phyloP scores from a whole-genome alignment of 2,113 vertebrate genomes.

The Andinoacara biseriatus region DNA sequence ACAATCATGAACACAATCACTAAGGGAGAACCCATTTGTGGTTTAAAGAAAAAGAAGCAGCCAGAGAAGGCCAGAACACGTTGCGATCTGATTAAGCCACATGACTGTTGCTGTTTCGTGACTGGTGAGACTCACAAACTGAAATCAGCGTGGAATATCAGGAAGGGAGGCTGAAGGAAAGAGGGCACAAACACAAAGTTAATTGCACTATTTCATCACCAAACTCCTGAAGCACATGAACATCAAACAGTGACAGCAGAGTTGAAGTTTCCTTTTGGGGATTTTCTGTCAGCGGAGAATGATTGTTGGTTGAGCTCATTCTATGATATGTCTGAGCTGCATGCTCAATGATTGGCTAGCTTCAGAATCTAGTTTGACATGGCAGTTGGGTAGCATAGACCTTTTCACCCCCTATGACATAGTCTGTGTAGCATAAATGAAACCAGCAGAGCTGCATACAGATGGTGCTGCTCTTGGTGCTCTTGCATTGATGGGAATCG shows the following conservation, averaged over 20 bases:
- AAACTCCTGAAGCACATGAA: conserved; percentile 9
- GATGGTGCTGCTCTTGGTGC: too few species aligned
- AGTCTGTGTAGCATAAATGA: not conserved
- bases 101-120: not conserved
- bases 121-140: not conserved
- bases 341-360: not conserved
- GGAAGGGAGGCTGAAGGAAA: not conserved
- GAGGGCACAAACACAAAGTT: not conserved
- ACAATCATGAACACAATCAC: not conserved
- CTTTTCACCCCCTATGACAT: not conserved
- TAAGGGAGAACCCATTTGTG: not conserved
- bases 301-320: not conserved
- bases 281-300: not conserved
- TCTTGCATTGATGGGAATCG: too few species aligned
- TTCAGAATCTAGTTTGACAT: not conserved
- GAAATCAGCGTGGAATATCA: conserved; percentile 14
- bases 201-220: conserved; percentile 2
- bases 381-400: not conserved
- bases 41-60: not conserved
- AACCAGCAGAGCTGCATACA: too few species aligned
- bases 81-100: not conserved
- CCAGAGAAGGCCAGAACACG: not conserved
- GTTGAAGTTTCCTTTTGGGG: not conserved
- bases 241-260: conserved; percentile 3
- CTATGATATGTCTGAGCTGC: not conserved